Evolutionary conservation across 2,113 vertebrate species (phyloP), one percentile per base, ranked within the genome.

Genomic region (Mionectes macconnelli): DNA sequence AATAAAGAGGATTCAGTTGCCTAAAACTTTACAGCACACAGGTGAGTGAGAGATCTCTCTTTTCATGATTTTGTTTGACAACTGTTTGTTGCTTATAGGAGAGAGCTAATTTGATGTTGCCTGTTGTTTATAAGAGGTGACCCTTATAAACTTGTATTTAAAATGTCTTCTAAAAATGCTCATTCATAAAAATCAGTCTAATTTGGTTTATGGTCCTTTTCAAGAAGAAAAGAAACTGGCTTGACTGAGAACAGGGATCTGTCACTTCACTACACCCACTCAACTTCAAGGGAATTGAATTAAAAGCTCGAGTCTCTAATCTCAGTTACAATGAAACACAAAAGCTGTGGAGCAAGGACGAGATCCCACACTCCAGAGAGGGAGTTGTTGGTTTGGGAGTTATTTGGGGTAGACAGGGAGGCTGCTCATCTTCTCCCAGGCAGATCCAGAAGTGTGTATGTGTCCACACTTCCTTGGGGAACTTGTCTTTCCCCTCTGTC

Each of bases 181-280:
- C 53, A 52, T 74, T 60, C 56, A 40, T 78, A 78, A 90, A 90
- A 70, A 20, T 4, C 20, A n/a, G 17, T 63, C 57, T 77, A 24
- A 75, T 84, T 94, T 86, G 22, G 24, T 67, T 89, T 89, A 12
- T 55, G 59, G n/a, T 81, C 47, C 63, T 83, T 88, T 88, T 80
- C 64, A 88, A 90, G 67, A 47, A 3, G 4, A 93, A 63, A 10
- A 55, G 64, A 76, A 95, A 47, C 30, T 67, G 63, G 27, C 67
- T 90, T 91, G 47, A n/a, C 55, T 85, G 79, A 83, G 84, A 95
- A 70, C 42, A 63, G 70, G 55, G 72, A 74, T 94, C 59, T 88
- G 83, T 62, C 55, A 59, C 79, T 94, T 88, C 11, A 10, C 59
- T 93, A 77, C 73, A 86, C 70, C 63, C 75, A 79, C 68, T 50